Evolutionary conservation across 2,113 vertebrate genomes (phyloP), one percentile per base, ranked within the genome.

Genomic region (Xiphorhynchus elegans): DNA sequence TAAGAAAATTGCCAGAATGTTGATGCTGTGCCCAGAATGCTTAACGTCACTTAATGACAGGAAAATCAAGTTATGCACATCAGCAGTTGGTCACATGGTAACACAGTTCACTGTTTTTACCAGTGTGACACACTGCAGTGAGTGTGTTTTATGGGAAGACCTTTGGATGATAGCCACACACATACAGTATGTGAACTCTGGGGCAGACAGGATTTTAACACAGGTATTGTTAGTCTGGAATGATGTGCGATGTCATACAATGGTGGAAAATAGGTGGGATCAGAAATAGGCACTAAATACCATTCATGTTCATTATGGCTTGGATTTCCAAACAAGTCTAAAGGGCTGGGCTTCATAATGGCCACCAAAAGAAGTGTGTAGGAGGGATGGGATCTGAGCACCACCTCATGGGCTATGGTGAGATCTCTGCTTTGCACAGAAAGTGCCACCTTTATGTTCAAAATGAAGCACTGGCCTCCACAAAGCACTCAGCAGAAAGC

Each of bases 321-420:
- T 64, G 60, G 29, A 56, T 93, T 77, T 76, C 46, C 6, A 21
- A 83, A 63, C 19, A 59, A 84, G 20, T 20, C 20, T 18, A 29
- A 53, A 44, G n/a, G 20, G 13, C 17, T 60, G 42, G 12, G 42
- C 13, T 70, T 84, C 50, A 67, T 47, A 37, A 53, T 35, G 69
- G 31, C 59, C 46, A 31, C 24, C 76, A 58, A 60, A 42, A 59
- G 44, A 67, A 56, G 47, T 5, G 1, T 39, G 15, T 39, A 23
- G 42, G 42, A 70, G 18, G n/a, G 39, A 52, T 1, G 24, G 8
- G 33, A 11, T 69, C 46, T 70, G 74, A 52, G 60, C 46, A 52
- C 23, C 50, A 37, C 13, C n/a, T 67, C 31, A 3, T 0, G 0
- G 40, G 23, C 56, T 66, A 3, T 59, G 47, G 26, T 2, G 2